phyloP scores from a whole-genome alignment of 2,888 invertebrate genomes.

The Sylvicola cinctus region DNA sequence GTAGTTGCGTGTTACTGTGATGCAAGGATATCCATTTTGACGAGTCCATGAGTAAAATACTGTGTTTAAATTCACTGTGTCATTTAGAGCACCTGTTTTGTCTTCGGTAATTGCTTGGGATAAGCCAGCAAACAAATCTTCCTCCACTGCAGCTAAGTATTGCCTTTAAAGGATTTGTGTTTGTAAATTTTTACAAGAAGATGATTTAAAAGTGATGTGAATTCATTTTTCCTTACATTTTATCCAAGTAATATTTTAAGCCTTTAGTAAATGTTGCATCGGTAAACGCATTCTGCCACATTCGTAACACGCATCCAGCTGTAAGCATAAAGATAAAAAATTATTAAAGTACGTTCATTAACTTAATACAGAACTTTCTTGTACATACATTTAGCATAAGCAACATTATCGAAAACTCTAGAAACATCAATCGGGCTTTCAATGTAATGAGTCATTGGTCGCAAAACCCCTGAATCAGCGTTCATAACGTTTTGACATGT shows the following conservation, averaged over 20 bases:
- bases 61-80: slow-evolving; percentile 33
- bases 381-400: slow-evolving; percentile 75
- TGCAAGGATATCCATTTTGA: slow-evolving; percentile 36
- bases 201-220: background rate
- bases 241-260: slow-evolving; percentile 23
- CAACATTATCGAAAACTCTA: slow-evolving; percentile 65
- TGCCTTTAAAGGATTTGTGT: slow-evolving; percentile 15
- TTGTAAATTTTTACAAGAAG: slow-evolving; percentile 1
- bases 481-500: slow-evolving; percentile 27
- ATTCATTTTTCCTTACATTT: slow-evolving; percentile 19
- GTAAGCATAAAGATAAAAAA: background rate
- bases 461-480: slow-evolving; percentile 42
- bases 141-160: slow-evolving; percentile 20
- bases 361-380: slow-evolving; percentile 11
- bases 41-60: slow-evolving; percentile 39
- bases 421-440: slow-evolving; percentile 65
- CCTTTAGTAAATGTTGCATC: slow-evolving; percentile 44
- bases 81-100: slow-evolving; percentile 26
- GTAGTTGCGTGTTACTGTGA: slow-evolving; percentile 32
- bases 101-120: slow-evolving; percentile 12
- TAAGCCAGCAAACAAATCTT: slow-evolving; percentile 20
- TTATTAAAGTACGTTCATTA: too few relatives aligned
- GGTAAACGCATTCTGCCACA: slow-evolving; percentile 66
- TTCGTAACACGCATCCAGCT: slow-evolving; percentile 15
- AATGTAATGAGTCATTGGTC: slow-evolving; percentile 64